Evolutionary conservation across 2,113 vertebrate genomes (phyloP).

Genomic region (Recurvirostra avosetta): DNA sequence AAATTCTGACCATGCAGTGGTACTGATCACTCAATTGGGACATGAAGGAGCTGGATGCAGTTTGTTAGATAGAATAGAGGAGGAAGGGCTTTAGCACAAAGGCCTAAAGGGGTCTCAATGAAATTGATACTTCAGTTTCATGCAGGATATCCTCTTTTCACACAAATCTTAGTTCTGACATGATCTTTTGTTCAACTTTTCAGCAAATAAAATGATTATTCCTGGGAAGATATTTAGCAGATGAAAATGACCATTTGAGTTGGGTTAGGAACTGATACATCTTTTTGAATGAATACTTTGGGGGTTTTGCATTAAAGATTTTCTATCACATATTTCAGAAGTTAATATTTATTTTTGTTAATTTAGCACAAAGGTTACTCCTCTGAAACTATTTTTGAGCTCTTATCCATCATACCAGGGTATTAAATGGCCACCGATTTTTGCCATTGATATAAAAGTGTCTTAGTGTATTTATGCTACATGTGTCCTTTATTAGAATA

Average conservation of each 20-base stretch:
- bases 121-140: background rate
- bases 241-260: slow-evolving; percentile 14
- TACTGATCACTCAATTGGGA: background rate
- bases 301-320: slow-evolving; percentile 65
- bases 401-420: slow-evolving; percentile 40
- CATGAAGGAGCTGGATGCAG: background rate
- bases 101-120: background rate
- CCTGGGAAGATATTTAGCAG: slow-evolving; percentile 47
- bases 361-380: slow-evolving; percentile 62
- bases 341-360: slow-evolving; percentile 77
- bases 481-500: slow-evolving; percentile 56
- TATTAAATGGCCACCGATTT: slow-evolving; percentile 29
- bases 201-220: slow-evolving; percentile 6
- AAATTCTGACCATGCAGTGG: background rate
- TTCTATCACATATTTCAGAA: slow-evolving; percentile 68
- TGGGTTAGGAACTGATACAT: slow-evolving; percentile 43
- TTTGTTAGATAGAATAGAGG: background rate
- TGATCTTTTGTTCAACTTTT: slow-evolving; percentile 3
- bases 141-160: background rate
- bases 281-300: slow-evolving; percentile 54
- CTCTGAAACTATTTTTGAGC: slow-evolving; percentile 37
- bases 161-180: background rate
- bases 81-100: background rate
- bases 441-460: slow-evolving; percentile 70
- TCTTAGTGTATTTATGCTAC: slow-evolving; percentile 68